phyloP scores from a whole-genome alignment of 2,797 vertebrate genomes.

The Anomalospiza imberbis region DNA sequence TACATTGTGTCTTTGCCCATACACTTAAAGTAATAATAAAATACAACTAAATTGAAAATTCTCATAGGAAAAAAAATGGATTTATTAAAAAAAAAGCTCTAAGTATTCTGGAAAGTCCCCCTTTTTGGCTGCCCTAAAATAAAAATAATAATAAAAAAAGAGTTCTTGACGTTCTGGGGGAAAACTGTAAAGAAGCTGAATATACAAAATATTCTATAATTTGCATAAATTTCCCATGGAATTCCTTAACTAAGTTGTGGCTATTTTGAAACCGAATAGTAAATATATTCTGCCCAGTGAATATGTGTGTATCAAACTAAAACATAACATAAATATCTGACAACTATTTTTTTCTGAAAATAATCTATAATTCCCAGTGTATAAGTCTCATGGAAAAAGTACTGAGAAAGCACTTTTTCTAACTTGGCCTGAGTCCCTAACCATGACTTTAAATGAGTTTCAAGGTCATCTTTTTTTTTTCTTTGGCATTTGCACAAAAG shows the following conservation, averaged over 20 bases:
- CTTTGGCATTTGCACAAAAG: constrained; percentile 23
- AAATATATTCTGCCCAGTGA: background rate
- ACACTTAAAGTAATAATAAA: background rate
- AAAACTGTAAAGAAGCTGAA: background rate
- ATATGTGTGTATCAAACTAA: background rate
- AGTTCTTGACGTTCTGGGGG: background rate
- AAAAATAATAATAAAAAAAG: background rate
- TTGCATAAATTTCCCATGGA: background rate
- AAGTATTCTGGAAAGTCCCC: background rate
- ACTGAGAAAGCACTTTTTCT: background rate
- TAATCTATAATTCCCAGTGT: background rate
- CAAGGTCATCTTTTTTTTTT: constrained; percentile 35
- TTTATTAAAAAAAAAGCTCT: background rate
- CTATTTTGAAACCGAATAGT: background rate
- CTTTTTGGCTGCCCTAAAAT: fast-evolving
- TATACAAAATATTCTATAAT: background rate
- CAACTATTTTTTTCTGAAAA: background rate
- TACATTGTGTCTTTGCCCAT: background rate
- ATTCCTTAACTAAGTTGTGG: background rate
- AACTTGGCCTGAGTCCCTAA: background rate
- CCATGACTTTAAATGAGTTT: background rate
- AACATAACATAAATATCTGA: background rate
- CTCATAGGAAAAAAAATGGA: background rate
- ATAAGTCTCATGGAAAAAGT: background rate
- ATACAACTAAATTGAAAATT: background rate